phyloP scores from a whole-genome alignment of 2,888 invertebrate genomes.

The Dasypogon diadema region DNA sequence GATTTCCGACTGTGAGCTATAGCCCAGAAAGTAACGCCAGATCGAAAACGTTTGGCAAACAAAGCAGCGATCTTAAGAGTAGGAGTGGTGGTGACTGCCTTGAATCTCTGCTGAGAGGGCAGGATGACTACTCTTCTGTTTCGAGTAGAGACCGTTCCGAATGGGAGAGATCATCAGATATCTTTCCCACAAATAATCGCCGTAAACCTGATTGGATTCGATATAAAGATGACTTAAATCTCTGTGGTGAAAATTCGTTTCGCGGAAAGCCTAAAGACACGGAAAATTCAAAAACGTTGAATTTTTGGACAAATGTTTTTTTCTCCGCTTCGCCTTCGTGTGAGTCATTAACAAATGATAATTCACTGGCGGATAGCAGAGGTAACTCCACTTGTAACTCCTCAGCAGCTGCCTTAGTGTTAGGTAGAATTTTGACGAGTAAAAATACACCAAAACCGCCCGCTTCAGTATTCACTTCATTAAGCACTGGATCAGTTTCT shows the following conservation, averaged over 20 bases:
- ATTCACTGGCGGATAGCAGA: background rate
- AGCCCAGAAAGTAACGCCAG: constrained; percentile 21
- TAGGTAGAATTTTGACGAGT: constrained; percentile 46
- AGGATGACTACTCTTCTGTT: constrained; percentile 1
- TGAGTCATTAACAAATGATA: constrained; percentile 49
- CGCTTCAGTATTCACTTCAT: constrained; percentile 38
- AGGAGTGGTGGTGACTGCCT: constrained; percentile 22
- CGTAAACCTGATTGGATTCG: constrained; percentile 29
- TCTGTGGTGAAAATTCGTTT: constrained; percentile 27
- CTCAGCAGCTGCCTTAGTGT: constrained; percentile 42
- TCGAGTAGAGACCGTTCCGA: constrained; percentile 17
- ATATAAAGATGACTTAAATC: constrained; percentile 21
- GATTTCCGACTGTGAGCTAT: constrained; percentile 40
- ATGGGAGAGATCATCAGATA: constrained; percentile 27
- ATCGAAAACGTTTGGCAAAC: background rate
- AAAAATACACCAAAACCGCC: constrained; percentile 47
- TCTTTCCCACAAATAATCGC: constrained; percentile 4
- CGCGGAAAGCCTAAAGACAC: constrained; percentile 9
- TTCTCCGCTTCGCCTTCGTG: constrained; percentile 53
- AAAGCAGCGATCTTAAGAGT: background rate
- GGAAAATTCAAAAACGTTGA: constrained; percentile 52
- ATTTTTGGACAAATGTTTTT: constrained; percentile 55
- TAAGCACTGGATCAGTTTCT: constrained; percentile 37
- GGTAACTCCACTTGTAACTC: constrained; percentile 10
- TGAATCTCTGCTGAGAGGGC: background rate